These are phyloP conservation scores for Cantharis rustica DNA, from an alignment of 2,888 invertebrate genomes.

Conservation along the genomic window DNA sequence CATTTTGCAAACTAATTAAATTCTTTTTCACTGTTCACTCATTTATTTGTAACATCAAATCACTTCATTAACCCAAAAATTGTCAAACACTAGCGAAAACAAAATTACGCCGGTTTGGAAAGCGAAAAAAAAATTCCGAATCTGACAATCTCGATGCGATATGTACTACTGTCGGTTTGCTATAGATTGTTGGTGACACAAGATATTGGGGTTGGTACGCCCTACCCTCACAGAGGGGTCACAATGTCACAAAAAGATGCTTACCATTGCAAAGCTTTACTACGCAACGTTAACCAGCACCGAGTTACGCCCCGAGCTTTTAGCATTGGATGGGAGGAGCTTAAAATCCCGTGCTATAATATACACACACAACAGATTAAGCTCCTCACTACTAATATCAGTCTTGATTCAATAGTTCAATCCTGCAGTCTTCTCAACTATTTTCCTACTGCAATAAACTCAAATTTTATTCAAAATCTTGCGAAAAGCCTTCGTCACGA, in stretches of 20 bases:
- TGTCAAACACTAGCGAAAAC: not conserved
- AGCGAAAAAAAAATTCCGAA: slow-evolving; percentile 12
- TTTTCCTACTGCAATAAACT: slow-evolving; percentile 14
- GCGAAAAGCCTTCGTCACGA: slow-evolving; percentile 5
- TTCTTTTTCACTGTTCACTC: not conserved
- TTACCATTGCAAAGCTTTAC: slow-evolving; percentile 27
- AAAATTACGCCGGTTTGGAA: not conserved
- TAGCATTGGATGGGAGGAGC: slow-evolving; percentile 31
- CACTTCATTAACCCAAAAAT: not conserved
- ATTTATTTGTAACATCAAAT: not conserved
- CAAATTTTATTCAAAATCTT: not conserved
- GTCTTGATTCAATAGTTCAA: slow-evolving; percentile 25
- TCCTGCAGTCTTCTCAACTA: slow-evolving; percentile 5
- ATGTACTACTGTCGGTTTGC: slow-evolving; percentile 48
- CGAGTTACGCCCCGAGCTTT: slow-evolving; percentile 27
- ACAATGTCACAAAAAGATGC: slow-evolving; percentile 31
- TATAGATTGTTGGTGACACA: slow-evolving; percentile 50
- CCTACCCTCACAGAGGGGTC: slow-evolving; percentile 43
- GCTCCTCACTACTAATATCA: slow-evolving; percentile 22
- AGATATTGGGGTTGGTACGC: slow-evolving; percentile 45
- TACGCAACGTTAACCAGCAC: slow-evolving; percentile 36
- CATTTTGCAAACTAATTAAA: slow-evolving; percentile 56
- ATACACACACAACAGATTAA: slow-evolving; percentile 21
- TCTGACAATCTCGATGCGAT: slow-evolving; percentile 32
- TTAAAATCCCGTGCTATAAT: slow-evolving; percentile 15